Evolutionary conservation across 2,797 vertebrate species (phyloP), one percentile per base, ranked within the genome.

Genomic region (Melanogrammus aeglefinus): DNA sequence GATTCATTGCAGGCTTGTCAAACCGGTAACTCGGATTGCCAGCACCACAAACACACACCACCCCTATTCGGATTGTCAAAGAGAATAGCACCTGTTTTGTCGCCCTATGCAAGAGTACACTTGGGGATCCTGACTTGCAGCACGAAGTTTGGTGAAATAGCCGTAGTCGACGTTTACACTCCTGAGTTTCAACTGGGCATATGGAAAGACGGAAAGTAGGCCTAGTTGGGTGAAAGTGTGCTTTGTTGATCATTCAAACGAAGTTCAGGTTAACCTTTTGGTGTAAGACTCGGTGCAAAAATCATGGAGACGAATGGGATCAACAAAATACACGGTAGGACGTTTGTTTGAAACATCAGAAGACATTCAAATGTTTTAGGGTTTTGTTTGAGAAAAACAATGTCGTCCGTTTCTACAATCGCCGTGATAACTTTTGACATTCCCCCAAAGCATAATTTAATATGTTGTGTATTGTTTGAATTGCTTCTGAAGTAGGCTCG

Each of bases 261-360:
- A 63, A 3, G n/a, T 63, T n/a, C 0, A 63, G n/a, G 6, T 63
- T 63, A 18, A 63, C 21, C 21, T 24, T 63, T 6, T 8, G 57
- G n/a, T n/a, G 7, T 6, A 21, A 31, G 27, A 71, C 69, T 71
- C 31, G 14, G 63, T 10, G 9, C 74, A 79, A 36, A 73, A 1
- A 78, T 0, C 18, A 94, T 94, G 94, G 88, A 89, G 63, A 90
- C 87, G 0, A 93, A 92, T 63, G 87, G 91, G 36, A 75, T 83
- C 16, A 80, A 84, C 5, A 79, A 21, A 21, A 90, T 80, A 82
- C 77, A 76, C 33, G 90, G 94, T 94, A 89, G 69, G 84, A 71
- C 2, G 13, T 4, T 29, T 36, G 75, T 27, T 29, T 74, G 1
- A 57, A 57, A 9, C 57, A 24, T 24, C 21, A 8, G 24, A 63